Evolutionary conservation across 2,113 vertebrate species (phyloP).

Genomic region (Bos indicus): DNA sequence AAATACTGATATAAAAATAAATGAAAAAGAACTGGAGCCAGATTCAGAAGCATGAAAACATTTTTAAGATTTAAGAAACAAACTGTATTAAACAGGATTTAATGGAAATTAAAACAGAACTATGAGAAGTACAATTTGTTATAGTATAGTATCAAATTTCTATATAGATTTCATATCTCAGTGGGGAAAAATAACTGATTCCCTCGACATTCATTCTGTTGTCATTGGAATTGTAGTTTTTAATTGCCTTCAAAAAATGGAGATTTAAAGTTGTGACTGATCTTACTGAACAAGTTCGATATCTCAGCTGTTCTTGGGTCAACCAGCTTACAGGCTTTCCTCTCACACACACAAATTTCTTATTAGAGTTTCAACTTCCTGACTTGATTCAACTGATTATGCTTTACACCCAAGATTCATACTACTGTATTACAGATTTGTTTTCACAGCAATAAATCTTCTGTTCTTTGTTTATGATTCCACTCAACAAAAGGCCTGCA

Average conservation of each 20-base stretch:
- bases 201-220: conserved; percentile 79
- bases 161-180: conserved; percentile 90
- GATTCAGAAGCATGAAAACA: conserved; percentile 73
- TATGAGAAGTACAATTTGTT: conserved; percentile 89
- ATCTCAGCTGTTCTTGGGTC: conserved; percentile 72
- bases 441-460: conserved; percentile 84
- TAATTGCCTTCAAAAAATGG: conserved; percentile 77
- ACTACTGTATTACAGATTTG: conserved; percentile 75
- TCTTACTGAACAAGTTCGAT: conserved; percentile 56
- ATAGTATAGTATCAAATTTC: conserved; percentile 90
- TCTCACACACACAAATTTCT: conserved; percentile 64
- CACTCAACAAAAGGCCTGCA: conserved; percentile 71
- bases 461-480: conserved; percentile 73
- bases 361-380: conserved; percentile 60
- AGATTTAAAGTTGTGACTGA: conserved; percentile 73
- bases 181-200: conserved; percentile 77
- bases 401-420: conserved; percentile 73
- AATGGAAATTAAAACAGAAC: conserved; percentile 82
- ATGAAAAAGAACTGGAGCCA: conserved; percentile 72
- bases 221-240: conserved; percentile 79
- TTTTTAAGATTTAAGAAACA: conserved; percentile 72
- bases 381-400: conserved; percentile 69
- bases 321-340: conserved; percentile 63
- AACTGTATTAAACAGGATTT: conserved; percentile 83
- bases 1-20: conserved; percentile 74